phyloP scores from a whole-genome alignment of 2,888 invertebrate species.

The Seladonia tumulorum region DNA sequence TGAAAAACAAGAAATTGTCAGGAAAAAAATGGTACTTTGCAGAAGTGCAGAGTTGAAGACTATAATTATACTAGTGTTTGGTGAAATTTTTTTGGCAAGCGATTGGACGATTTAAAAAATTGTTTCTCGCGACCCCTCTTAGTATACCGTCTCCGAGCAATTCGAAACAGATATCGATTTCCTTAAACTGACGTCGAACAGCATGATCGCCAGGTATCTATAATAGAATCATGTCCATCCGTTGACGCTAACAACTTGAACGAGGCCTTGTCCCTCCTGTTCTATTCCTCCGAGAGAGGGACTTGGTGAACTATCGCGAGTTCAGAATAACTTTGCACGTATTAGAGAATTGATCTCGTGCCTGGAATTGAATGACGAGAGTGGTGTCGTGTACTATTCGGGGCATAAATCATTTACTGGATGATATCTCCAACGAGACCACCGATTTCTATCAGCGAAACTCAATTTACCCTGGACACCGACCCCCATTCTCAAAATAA shows the following conservation, averaged over 20 bases:
- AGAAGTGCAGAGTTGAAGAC: no score
- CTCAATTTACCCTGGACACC: neutral
- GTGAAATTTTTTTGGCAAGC: neutral
- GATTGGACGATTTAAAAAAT: neutral
- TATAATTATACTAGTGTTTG: no score
- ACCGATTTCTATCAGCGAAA: neutral
- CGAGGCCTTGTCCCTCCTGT: constrained; percentile 18
- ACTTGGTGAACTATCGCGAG: constrained; percentile 34
- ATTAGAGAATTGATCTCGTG: constrained; percentile 30
- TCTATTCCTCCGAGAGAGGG: constrained; percentile 8
- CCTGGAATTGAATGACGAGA: constrained; percentile 1
- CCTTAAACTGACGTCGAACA: neutral
- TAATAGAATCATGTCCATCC: constrained; percentile 33
- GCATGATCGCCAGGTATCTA: constrained; percentile 2
- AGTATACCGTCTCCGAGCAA: neutral
- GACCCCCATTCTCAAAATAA: neutral
- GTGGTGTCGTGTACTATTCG: neutral
- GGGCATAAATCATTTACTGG: neutral
- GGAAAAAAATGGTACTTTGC: no score
- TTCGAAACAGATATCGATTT: neutral
- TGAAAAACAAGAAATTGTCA: no score
- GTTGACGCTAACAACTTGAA: constrained; percentile 19
- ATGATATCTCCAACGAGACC: neutral
- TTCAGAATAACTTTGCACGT: constrained; percentile 28
- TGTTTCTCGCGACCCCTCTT: neutral